Percentiles rank a stretch among this genome's conserved stretches.
Conservation (phyloP, 2,113 vertebrate species). For the Alectura lathami region DNA sequence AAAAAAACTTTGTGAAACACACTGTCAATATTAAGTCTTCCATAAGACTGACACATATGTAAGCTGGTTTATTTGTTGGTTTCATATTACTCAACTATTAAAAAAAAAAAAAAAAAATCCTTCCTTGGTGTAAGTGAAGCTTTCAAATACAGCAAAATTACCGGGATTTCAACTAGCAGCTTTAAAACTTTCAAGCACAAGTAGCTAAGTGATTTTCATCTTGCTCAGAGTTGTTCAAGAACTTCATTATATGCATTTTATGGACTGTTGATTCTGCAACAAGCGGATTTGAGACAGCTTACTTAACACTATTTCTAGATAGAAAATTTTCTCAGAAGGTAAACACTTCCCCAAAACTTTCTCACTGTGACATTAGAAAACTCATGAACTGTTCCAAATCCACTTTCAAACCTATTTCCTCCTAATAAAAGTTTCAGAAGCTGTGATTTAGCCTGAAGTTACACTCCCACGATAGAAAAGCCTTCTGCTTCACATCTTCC, state of each 20-base stretch:
- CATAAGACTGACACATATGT: not conserved
- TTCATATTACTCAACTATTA: not conserved
- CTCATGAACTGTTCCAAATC: not conserved
- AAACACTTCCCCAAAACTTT: not conserved
- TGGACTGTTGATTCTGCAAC: not conserved
- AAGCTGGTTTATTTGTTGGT: not conserved
- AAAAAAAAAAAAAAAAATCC: not conserved
- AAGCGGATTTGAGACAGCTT: not conserved
- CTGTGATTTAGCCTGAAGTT: not conserved
- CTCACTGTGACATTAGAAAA: not conserved
- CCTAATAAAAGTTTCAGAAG: conserved; percentile 11
- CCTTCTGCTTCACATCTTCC: not conserved
- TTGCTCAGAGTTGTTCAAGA: not conserved
- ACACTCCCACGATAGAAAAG: not conserved
- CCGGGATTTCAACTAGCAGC: not conserved
- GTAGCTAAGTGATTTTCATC: not conserved
- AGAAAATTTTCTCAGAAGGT: not conserved
- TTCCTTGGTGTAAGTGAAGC: not conserved
- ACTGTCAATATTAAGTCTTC: not conserved
- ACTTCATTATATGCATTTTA: not conserved
- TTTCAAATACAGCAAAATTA: not conserved
- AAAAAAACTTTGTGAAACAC: not conserved
- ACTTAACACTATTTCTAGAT: not conserved
- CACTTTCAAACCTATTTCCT: conserved; percentile 5
- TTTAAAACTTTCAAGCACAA: not conserved